These are phyloP conservation scores for Fregata magnificens DNA, from an alignment of 2,113 vertebrate genomes.

Conservation along the genomic window DNA sequence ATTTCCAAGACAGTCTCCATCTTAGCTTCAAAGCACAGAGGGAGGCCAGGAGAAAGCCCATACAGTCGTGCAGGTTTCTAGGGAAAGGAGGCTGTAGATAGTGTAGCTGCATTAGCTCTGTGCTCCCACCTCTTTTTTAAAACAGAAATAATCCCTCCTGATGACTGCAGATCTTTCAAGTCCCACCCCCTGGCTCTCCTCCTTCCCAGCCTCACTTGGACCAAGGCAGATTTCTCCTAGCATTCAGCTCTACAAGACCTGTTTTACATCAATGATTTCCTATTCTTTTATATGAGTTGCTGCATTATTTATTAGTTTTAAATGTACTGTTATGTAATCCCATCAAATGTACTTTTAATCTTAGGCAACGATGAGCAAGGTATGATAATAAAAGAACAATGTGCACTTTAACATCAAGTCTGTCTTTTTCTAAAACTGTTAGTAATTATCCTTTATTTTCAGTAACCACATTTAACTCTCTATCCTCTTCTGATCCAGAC, in stretches of 20 bases:
- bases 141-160: neutral
- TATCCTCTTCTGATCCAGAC: neutral
- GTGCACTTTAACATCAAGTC: neutral
- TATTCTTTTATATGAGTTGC: neutral
- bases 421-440: neutral
- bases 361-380: neutral
- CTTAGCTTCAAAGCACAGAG: neutral
- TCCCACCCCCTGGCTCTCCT: neutral
- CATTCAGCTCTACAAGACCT: neutral
- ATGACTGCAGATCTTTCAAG: neutral
- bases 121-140: neutral
- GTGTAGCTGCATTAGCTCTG: neutral
- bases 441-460: neutral
- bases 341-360: neutral
- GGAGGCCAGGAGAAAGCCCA: neutral
- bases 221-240: neutral
- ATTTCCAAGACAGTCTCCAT: neutral
- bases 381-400: neutral
- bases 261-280: neutral
- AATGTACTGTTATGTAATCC: neutral
- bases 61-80: neutral
- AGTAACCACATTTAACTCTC: neutral
- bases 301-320: slow-evolving; percentile 3
- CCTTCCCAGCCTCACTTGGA: neutral
- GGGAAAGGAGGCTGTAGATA: neutral